Evolutionary conservation across 2,888 invertebrate species (phyloP).

Genomic region (Pyrochroa serraticornis): DNA sequence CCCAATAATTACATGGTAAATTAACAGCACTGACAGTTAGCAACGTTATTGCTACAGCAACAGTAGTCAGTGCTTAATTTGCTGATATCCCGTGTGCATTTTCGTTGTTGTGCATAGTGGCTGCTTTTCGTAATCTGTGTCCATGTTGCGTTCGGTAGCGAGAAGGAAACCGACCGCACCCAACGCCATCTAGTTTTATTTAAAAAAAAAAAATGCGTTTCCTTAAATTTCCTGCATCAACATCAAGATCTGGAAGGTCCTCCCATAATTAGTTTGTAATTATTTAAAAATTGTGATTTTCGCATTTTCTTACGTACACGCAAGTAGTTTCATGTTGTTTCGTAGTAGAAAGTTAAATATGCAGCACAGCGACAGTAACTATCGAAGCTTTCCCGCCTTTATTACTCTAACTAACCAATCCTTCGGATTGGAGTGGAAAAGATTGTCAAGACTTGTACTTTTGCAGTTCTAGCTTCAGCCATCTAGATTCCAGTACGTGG

Average conservation of each 20-base stretch:
- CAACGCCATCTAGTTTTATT: no score
- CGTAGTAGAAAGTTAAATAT: neutral
- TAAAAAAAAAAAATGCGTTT: no score
- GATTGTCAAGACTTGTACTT: conserved; percentile 3
- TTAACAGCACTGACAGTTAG: conserved; percentile 54
- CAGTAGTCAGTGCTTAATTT: conserved; percentile 2
- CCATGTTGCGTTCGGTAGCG: neutral
- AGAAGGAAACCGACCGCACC: no score
- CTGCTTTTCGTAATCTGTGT: neutral
- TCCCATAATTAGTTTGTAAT: no score
- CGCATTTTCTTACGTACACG: neutral
- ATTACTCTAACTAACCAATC: no score
- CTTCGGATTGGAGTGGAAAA: neutral
- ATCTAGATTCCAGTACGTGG: conserved; percentile 83
- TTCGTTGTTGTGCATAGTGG: neutral
- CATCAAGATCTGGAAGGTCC: no score
- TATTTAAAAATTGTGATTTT: neutral
- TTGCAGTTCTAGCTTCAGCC: conserved; percentile 81
- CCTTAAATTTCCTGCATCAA: no score
- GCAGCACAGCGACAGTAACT: no score
- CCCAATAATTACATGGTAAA: conserved; percentile 64
- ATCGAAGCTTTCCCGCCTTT: no score
- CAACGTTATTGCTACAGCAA: neutral
- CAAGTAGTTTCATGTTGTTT: neutral
- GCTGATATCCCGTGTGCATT: conserved; percentile 7